Evolutionary conservation across 2,797 vertebrate genomes (phyloP).

Genomic region (Ibycter americanus): DNA sequence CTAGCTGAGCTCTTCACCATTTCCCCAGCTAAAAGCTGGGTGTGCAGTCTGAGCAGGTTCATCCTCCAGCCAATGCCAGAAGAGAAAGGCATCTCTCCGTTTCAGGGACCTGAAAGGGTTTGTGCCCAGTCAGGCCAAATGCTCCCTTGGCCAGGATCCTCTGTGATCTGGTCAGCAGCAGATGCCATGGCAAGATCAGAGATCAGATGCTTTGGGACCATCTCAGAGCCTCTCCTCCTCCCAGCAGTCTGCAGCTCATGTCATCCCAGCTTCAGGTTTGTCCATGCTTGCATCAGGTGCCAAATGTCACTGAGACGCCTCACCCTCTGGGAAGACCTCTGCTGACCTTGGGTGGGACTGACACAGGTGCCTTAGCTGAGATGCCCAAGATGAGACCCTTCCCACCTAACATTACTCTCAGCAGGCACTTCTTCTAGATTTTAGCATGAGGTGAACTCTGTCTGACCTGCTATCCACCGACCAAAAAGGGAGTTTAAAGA

Average conservation of each 20-base stretch:
- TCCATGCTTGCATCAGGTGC: neutral
- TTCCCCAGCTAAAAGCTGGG: neutral
- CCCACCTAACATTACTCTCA: neutral
- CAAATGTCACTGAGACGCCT: too few species aligned
- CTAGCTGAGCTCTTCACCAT: neutral
- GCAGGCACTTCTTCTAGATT: neutral
- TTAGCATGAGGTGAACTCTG: neutral
- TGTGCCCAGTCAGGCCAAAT: neutral
- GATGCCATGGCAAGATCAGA: neutral
- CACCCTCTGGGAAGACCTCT: neutral
- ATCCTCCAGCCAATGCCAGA: neutral
- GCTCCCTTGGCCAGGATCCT: neutral
- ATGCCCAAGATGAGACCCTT: neutral
- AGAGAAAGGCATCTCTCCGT: neutral
- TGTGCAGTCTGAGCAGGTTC: neutral
- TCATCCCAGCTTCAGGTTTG: neutral
- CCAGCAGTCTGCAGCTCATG: neutral
- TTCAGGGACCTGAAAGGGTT: neutral
- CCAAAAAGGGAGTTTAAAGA: neutral
- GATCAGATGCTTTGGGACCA: neutral
- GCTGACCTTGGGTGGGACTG: neutral
- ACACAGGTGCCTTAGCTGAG: neutral
- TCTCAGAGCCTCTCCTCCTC: neutral
- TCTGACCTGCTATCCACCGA: neutral
- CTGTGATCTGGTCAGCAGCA: neutral